Evolutionary conservation across 2,797 vertebrate genomes (phyloP).

Genomic region (Eulemur rubriventer): DNA sequence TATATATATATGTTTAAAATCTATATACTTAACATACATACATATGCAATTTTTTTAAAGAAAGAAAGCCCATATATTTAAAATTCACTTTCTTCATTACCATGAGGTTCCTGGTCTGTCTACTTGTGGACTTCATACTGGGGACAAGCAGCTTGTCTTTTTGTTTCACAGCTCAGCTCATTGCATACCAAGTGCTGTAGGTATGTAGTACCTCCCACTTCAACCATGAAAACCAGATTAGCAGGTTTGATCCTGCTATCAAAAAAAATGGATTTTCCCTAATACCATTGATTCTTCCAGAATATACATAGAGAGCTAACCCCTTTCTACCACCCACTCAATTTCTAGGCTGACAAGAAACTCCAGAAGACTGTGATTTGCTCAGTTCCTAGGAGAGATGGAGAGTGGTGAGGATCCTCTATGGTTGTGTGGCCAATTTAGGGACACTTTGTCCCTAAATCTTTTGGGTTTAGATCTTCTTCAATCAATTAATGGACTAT

Average conservation of each 20-base stretch:
- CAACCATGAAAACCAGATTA: background rate
- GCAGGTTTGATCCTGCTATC: background rate
- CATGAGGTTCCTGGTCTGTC: background rate
- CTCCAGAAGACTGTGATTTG: background rate
- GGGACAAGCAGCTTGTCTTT: background rate
- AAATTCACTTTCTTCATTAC: background rate
- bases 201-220: fast-evolving
- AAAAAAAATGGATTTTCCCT: background rate
- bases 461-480: background rate
- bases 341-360: background rate
- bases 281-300: background rate
- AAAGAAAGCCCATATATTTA: background rate
- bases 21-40: background rate
- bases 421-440: background rate
- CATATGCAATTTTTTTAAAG: background rate
- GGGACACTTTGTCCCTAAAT: background rate
- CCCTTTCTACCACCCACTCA: background rate
- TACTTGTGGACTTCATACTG: background rate
- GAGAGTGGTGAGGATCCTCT: background rate
- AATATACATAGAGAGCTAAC: background rate
- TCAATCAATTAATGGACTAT: background rate
- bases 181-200: too few species aligned
- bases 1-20: background rate
- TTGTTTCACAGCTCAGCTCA: background rate
- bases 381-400: background rate